A percentile compares a stretch with the other conserved stretches of the same genome.
phyloP scores from a whole-genome alignment of 1,140 invertebrate genomes.

The Aphaenogaster ashmeadi region DNA sequence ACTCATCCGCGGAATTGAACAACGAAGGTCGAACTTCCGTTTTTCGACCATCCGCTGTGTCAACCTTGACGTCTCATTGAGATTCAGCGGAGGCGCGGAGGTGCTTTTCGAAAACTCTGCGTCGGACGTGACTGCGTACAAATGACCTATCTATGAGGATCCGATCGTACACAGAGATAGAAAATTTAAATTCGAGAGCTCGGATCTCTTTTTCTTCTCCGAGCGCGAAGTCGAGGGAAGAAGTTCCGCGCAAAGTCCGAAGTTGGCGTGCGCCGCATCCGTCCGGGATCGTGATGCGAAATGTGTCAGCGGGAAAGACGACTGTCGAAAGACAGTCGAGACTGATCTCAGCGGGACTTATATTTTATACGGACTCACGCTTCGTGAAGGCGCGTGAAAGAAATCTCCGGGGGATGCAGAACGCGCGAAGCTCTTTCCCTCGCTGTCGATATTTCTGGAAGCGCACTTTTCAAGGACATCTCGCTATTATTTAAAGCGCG shows the following conservation, averaged over 20 bases:
- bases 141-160: slow-evolving; percentile 28
- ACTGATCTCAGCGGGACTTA: slow-evolving; percentile 23
- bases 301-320: background rate
- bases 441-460: slow-evolving; percentile 58
- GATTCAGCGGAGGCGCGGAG: slow-evolving; percentile 46
- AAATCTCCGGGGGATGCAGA: slow-evolving; percentile 19
- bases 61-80: slow-evolving; percentile 41
- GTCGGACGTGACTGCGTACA: slow-evolving; percentile 47
- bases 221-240: background rate
- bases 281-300: background rate
- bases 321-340: background rate
- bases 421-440: slow-evolving; percentile 40
- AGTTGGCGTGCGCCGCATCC: background rate
- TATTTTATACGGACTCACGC: slow-evolving; percentile 28
- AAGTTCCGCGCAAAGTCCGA: background rate
- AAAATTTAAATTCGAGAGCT: slow-evolving; percentile 26
- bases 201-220: background rate
- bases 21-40: slow-evolving; percentile 34
- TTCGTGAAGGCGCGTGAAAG: background rate
- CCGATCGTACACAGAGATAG: background rate
- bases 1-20: slow-evolving; percentile 11
- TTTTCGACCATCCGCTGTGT: background rate
- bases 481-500: slow-evolving; percentile 61
- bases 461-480: slow-evolving; percentile 55
- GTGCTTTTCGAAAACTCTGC: slow-evolving; percentile 48